A percentile compares a stretch with the other conserved stretches of the same genome.
phyloP scores from a whole-genome alignment of 2,888 invertebrate species.

The Globia sparganii region DNA sequence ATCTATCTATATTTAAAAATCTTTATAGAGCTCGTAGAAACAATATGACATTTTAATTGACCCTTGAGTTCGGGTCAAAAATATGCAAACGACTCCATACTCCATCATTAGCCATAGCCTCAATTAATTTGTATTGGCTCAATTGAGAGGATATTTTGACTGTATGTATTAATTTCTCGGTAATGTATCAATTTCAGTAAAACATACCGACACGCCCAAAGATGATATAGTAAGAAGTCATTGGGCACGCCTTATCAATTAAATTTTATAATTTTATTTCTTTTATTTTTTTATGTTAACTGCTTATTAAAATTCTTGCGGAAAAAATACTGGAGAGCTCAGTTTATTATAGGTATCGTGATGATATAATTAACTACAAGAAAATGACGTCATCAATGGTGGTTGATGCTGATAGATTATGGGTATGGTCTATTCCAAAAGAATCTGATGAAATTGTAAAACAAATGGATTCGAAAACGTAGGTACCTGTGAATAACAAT shows the following conservation, averaged over 20 bases:
- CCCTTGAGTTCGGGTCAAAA: conserved; percentile 70
- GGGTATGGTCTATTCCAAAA: background rate
- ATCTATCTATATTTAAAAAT: conserved; percentile 40
- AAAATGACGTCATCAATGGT: background rate
- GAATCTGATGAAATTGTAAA: background rate
- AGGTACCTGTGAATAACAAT: background rate
- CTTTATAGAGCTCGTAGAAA: conserved; percentile 42
- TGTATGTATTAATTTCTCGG: conserved; percentile 46
- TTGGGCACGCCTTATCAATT: conserved; percentile 58
- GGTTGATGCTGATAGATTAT: background rate
- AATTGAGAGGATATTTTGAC: conserved; percentile 68
- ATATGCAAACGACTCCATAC: conserved; percentile 81
- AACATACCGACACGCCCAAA: conserved; percentile 46
- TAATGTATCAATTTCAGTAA: conserved; percentile 49
- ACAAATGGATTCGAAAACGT: background rate
- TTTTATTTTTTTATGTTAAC: conserved; percentile 35
- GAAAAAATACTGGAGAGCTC: conserved; percentile 1
- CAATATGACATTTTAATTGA: conserved; percentile 51
- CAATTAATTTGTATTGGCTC: conserved; percentile 74
- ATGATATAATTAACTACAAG: background rate
- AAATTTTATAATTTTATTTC: conserved; percentile 33
- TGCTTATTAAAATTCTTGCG: conserved; percentile 29
- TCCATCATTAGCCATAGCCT: conserved; percentile 69
- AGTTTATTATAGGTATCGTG: conserved; percentile 9
- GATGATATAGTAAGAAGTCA: conserved; percentile 40